Base-by-base conservation (phyloP, 2,888 invertebrate genomes). In the Coelopa pilipes region DNA sequence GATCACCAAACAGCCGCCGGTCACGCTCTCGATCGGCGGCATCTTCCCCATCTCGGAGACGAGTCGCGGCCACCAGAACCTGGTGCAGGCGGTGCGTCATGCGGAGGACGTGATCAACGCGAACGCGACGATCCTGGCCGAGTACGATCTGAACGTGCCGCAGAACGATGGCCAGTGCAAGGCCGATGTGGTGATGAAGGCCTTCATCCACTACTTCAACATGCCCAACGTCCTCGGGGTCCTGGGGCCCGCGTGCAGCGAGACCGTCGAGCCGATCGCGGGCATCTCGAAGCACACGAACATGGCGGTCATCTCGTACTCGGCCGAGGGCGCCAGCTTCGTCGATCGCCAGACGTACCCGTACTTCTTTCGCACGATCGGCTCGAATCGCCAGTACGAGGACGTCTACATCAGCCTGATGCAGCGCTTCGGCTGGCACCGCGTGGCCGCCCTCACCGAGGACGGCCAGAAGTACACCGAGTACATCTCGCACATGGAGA, bases 401-500 rank as follows among this genome's bases (percentile, higher is more conserved):
- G 79, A 88, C 81, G 93, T 93, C 0, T 94, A 93, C 79, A 87
- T 91, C 69, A 85, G 89, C 74, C 83, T 93, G 13, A 89, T 93
- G 80, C 86, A 91, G 77, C 80, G 84, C 46, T 84, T 93, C 47
- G 89, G 89, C 0, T 96, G 95, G 94, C 89, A 87, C 55, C 89
- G 93, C 59, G 89, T 95, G 0, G 94, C 94, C 0, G 91, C 94
- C 0, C 84, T 96, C 19, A 93, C 94, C 0, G 94, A 95, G 84
- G 93, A 93, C 80, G 93, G 93, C 0, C 93, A 93, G 82, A 93
- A 93, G 81, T 93, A 94, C 78, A 92, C 93, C 0, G 93, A 94
- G 80, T 94, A 94, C 80, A 91, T 94, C 75, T 90, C 92, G 0
- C 89, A 91, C 70, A 90, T 94, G 88, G 92, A 93, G 81, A 90